phyloP scores from a whole-genome alignment of 2,888 invertebrate genomes.

The Caenorhabditis doughertyi region DNA sequence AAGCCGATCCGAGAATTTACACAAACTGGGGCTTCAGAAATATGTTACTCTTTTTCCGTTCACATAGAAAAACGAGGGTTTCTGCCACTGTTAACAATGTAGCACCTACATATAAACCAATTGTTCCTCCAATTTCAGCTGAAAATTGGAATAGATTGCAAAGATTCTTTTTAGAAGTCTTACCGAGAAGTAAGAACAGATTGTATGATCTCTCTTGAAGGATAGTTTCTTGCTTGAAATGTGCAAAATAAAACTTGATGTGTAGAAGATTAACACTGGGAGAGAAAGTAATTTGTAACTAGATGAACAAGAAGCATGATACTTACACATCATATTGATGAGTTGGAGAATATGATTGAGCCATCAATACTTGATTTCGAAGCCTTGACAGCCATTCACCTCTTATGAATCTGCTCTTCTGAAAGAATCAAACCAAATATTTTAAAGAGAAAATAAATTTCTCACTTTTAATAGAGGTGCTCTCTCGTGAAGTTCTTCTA shows the following conservation, averaged over 20 bases:
- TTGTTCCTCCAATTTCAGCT: slow-evolving; percentile 81
- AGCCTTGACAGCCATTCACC: slow-evolving; percentile 77
- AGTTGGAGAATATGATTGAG: slow-evolving; percentile 77
- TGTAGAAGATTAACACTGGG: slow-evolving; percentile 78
- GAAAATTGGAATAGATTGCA: slow-evolving; percentile 27
- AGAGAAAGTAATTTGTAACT: background rate
- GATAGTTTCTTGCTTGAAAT: slow-evolving; percentile 79
- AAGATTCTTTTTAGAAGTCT: no score
- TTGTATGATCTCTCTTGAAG: slow-evolving; percentile 78
- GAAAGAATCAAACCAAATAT: slow-evolving; percentile 42
- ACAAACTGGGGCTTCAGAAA: slow-evolving; percentile 65
- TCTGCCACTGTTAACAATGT: slow-evolving; percentile 76
- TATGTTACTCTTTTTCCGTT: slow-evolving; percentile 69
- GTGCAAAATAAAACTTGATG: slow-evolving; percentile 78
- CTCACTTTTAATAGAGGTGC: slow-evolving; percentile 48
- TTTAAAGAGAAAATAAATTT: no score
- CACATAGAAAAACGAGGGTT: slow-evolving; percentile 77
- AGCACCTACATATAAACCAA: slow-evolving; percentile 79
- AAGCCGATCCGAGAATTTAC: slow-evolving; percentile 9
- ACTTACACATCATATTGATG: slow-evolving; percentile 77
- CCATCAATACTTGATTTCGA: slow-evolving; percentile 74
- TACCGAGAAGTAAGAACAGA: slow-evolving; percentile 76
- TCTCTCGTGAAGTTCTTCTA: slow-evolving; percentile 39
- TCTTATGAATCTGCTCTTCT: slow-evolving; percentile 75
- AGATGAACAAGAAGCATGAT: background rate